Percentiles rank a stretch among this genome's conserved stretches.
These are phyloP conservation scores for Pachypsylla venusta DNA, from an alignment of 1,140 invertebrate species.

Conservation along the genomic window DNA sequence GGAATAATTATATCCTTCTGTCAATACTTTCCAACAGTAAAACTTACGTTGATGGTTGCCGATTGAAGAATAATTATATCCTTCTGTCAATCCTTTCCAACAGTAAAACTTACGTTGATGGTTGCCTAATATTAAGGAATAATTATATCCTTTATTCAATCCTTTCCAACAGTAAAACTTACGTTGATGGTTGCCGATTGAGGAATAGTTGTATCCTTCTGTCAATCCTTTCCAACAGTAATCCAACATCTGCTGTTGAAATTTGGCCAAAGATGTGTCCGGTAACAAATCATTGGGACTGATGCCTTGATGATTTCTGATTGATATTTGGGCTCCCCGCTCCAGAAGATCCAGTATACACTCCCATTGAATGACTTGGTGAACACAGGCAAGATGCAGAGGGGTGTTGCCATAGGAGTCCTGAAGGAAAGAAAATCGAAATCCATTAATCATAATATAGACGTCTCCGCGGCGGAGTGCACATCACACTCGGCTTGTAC, in stretches of 20 bases:
- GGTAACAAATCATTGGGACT: constrained; percentile 33
- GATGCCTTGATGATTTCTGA: constrained; percentile 32
- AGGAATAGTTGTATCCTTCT: not conserved
- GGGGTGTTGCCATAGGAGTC: constrained; percentile 40
- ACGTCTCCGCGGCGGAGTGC: too few species aligned
- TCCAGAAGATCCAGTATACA: constrained; percentile 37
- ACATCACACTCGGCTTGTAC: too few species aligned
- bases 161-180: constrained; percentile 31
- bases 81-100: constrained; percentile 26
- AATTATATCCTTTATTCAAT: constrained; percentile 16
- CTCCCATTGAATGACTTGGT: constrained; percentile 35
- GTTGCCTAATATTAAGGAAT: not conserved
- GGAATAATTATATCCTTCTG: too few species aligned
- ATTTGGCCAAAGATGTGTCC: constrained; percentile 28
- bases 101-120: constrained; percentile 28
- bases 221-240: constrained; percentile 31
- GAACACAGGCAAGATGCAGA: constrained; percentile 37
- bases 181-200: constrained; percentile 17
- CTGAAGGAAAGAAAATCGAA: constrained; percentile 25
- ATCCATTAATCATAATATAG: not conserved
- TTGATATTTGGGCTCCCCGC: constrained; percentile 34
- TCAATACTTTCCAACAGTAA: too few species aligned
- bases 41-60: constrained; percentile 20
- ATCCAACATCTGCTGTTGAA: constrained; percentile 34
- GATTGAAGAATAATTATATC: not conserved